Conservation (phyloP, 2,113 vertebrate species). For the Xenus cinereus region DNA sequence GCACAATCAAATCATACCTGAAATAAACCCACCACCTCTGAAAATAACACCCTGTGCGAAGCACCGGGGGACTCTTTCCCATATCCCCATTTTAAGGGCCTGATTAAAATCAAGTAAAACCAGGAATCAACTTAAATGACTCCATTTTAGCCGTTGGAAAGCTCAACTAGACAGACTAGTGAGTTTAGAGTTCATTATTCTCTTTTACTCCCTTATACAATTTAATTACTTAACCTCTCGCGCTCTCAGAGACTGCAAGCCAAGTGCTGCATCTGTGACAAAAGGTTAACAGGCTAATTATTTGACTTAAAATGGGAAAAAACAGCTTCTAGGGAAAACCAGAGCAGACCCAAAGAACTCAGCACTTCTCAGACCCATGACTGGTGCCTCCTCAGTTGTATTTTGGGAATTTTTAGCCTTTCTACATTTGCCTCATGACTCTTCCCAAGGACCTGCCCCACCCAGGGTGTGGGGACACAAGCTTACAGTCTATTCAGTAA, state of each 20-base stretch:
- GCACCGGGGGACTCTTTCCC: rapidly evolving
- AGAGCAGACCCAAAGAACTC: not conserved
- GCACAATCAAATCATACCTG: rapidly evolving
- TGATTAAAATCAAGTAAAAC: not conserved
- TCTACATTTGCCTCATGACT: not conserved
- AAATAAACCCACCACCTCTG: not conserved
- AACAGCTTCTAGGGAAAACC: not conserved
- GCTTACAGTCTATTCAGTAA: not conserved
- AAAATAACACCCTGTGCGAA: not conserved
- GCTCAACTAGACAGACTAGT: not conserved
- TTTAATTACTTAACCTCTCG: not conserved
- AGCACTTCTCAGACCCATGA: not conserved
- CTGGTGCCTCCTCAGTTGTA: not conserved
- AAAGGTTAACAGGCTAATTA: not conserved
- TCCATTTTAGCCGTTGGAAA: not conserved
- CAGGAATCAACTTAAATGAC: not conserved
- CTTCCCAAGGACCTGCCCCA: not conserved
- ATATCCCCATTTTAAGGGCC: not conserved
- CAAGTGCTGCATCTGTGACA: not conserved
- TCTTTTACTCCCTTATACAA: not conserved
- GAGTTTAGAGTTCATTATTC: not conserved
- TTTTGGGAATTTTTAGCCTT: not conserved
- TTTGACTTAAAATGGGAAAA: not conserved
- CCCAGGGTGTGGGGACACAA: not conserved
- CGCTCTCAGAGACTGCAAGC: rapidly evolving